Evolutionary conservation across 2,888 invertebrate genomes (phyloP).

Genomic region (Psylliodes chrysocephalus): DNA sequence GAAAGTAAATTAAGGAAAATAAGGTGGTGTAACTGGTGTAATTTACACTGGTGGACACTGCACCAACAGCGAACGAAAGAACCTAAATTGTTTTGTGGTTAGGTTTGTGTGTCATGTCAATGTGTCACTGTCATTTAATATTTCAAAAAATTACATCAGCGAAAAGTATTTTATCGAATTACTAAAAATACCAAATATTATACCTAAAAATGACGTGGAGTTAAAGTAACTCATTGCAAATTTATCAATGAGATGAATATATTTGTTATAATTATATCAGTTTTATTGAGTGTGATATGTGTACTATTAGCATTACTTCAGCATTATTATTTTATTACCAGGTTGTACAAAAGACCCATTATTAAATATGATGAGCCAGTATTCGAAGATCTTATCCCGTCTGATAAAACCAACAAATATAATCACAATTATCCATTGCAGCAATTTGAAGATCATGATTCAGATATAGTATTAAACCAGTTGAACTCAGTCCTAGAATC

Average conservation of each 20-base stretch:
- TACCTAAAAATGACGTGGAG: slow-evolving; percentile 17
- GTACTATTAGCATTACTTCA: slow-evolving; percentile 60
- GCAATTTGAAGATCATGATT: slow-evolving; percentile 47
- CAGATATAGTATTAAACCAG: slow-evolving; percentile 54
- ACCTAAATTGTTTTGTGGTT: no score
- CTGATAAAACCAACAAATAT: slow-evolving; percentile 51
- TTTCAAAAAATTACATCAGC: background rate
- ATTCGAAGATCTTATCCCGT: slow-evolving; percentile 61
- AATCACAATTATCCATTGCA: slow-evolving; percentile 47
- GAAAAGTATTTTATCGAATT: no score
- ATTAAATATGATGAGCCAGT: slow-evolving; percentile 55
- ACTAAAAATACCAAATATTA: background rate
- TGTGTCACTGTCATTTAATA: no score
- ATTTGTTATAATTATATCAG: slow-evolving; percentile 55
- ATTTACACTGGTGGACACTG: no score
- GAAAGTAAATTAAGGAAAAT: no score
- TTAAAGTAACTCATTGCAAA: slow-evolving; percentile 1
- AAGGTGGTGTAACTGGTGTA: no score
- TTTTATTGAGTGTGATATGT: slow-evolving; percentile 61
- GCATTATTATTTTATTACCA: slow-evolving; percentile 57
- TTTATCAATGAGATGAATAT: slow-evolving; percentile 48
- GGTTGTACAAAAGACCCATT: slow-evolving; percentile 50
- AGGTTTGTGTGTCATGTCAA: no score
- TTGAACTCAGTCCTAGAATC: slow-evolving; percentile 55
- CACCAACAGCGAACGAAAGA: no score